A percentile compares a stretch with the other conserved stretches of the same genome.
These are phyloP conservation scores for Phoxinus phoxinus DNA, from an alignment of 2,113 vertebrate species.

Conservation along the genomic window DNA sequence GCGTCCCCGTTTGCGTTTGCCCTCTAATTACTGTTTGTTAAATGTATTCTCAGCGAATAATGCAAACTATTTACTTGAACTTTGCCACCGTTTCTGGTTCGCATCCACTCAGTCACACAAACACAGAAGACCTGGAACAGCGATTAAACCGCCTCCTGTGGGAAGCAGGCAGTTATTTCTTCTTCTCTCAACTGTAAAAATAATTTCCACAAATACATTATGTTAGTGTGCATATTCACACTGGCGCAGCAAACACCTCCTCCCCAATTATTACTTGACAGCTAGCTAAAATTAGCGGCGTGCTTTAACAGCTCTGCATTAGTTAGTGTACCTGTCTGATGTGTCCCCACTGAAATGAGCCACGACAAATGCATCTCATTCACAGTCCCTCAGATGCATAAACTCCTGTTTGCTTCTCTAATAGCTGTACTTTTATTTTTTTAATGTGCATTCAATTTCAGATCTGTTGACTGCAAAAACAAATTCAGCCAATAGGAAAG, in stretches of 20 bases:
- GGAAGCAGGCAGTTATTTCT: slow-evolving; percentile 5
- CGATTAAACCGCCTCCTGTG: not conserved
- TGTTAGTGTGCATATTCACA: not conserved
- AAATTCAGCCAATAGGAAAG: not conserved
- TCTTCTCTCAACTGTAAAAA: slow-evolving; percentile 19
- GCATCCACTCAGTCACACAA: slow-evolving; percentile 20
- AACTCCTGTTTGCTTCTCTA: not conserved
- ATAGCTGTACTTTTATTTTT: not conserved
- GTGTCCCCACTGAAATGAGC: not conserved
- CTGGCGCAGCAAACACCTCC: slow-evolving; percentile 5
- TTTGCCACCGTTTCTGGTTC: slow-evolving; percentile 5
- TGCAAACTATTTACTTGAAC: slow-evolving; percentile 39
- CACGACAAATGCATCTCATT: slow-evolving; percentile 31
- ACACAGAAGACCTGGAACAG: not conserved
- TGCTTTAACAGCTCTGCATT: slow-evolving; percentile 31
- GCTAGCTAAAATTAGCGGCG: slow-evolving; percentile 25
- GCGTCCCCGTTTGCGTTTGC: not conserved
- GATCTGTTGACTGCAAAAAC: not conserved
- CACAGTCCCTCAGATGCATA: not conserved
- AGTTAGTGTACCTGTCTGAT: slow-evolving; percentile 34
- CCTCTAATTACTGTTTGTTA: slow-evolving; percentile 41
- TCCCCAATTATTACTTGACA: slow-evolving; percentile 39
- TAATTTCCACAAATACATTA: slow-evolving; percentile 36
- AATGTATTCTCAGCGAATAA: slow-evolving; percentile 36
- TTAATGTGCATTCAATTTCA: not conserved